phyloP scores from a whole-genome alignment of 1,140 invertebrate genomes.

The Scaptomyza graminum region DNA sequence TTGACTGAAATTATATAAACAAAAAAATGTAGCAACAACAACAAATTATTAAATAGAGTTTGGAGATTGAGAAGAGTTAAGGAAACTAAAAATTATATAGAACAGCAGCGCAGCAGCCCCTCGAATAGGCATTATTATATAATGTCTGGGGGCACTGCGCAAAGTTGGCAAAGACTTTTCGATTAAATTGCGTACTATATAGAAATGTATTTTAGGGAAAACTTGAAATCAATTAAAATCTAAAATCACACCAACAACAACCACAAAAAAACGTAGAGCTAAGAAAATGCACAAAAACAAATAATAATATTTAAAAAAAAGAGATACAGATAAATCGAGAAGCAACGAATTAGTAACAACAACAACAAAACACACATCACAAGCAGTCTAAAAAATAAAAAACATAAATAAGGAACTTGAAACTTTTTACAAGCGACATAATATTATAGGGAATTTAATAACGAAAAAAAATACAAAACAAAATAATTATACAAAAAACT shows the following conservation, averaged over 20 bases:
- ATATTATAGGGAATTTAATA: conserved; percentile 69
- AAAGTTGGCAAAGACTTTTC: conserved; percentile 71
- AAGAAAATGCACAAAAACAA: conserved; percentile 67
- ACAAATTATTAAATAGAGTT: conserved; percentile 13
- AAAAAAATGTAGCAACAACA: conserved; percentile 28
- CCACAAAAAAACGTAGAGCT: conserved; percentile 57
- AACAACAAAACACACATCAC: conserved; percentile 54
- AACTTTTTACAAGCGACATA: conserved; percentile 54
- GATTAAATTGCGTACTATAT: conserved; percentile 61
- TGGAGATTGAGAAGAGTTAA: conserved; percentile 42
- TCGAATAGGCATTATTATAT: conserved; percentile 62
- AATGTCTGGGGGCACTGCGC: conserved; percentile 52
- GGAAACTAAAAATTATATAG: conserved; percentile 46
- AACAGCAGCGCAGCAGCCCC: conserved; percentile 15
- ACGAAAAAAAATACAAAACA: conserved; percentile 32
- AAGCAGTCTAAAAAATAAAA: conserved; percentile 41
- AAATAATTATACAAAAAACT: conserved; percentile 14
- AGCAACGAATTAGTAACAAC: conserved; percentile 72
- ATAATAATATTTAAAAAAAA: conserved; percentile 13
- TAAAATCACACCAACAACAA: conserved; percentile 33
- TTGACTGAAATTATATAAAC: conserved; percentile 66
- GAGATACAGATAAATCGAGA: conserved; percentile 26
- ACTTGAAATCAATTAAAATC: conserved; percentile 69
- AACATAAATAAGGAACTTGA: conserved; percentile 29
- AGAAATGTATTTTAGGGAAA: conserved; percentile 55